phyloP scores from a whole-genome alignment of 2,113 vertebrate genomes.

The Ceuthmochares aereus region DNA sequence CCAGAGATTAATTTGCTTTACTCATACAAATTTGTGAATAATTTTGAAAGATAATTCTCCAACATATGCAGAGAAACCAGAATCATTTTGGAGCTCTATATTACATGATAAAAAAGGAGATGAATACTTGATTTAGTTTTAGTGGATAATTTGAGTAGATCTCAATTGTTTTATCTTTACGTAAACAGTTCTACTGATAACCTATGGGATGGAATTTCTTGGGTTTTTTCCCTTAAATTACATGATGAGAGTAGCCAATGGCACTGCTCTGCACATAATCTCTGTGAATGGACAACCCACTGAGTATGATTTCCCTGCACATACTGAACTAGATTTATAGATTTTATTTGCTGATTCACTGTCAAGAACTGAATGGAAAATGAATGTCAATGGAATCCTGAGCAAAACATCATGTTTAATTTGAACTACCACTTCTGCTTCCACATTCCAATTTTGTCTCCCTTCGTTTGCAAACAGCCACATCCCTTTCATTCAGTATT shows the following conservation, averaged over 20 bases:
- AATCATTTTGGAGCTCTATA: not conserved
- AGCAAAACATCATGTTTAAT: not conserved
- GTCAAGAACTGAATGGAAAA: not conserved
- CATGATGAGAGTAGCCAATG: not conserved
- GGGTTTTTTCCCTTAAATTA: not conserved
- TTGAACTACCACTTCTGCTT: not conserved
- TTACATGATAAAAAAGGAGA: not conserved
- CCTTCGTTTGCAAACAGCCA: not conserved
- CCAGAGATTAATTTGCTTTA: not conserved
- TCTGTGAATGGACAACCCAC: not conserved
- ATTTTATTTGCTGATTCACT: not conserved
- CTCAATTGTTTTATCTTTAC: fast-evolving
- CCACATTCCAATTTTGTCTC: not conserved
- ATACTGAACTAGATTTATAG: not conserved
- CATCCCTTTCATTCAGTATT: not conserved
- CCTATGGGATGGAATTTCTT: not conserved
- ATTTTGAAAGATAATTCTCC: not conserved
- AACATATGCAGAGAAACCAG: not conserved
- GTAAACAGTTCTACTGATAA: not conserved
- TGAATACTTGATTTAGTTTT: not conserved
- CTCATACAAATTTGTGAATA: not conserved
- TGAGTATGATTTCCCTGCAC: fast-evolving
- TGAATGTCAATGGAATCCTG: not conserved
- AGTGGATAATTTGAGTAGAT: not conserved
- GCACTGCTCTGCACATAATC: not conserved